Evolutionary conservation across 1,140 invertebrate genomes (phyloP).

Genomic region (Platorchestia sp.): DNA sequence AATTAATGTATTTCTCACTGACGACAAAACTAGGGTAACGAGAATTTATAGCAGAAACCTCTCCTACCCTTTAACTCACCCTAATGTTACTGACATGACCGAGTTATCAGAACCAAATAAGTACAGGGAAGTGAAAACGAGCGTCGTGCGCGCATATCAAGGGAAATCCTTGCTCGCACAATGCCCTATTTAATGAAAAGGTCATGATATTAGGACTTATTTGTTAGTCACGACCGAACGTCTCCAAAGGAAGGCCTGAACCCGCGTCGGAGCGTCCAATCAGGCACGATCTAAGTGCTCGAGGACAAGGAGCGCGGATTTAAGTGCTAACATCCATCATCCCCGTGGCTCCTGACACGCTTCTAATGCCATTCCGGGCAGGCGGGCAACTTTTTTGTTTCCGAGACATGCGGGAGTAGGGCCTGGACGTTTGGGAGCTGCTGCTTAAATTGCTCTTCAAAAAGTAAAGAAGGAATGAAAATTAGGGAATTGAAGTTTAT

Average conservation of each 20-base stretch:
- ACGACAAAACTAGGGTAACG: not conserved
- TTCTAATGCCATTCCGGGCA: not conserved
- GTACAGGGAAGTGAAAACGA: not conserved
- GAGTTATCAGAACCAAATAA: not conserved
- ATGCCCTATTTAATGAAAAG: slow-evolving; percentile 49
- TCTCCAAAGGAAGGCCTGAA: not conserved
- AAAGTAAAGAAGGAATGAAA: not conserved
- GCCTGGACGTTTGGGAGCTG: not conserved
- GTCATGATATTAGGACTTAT: slow-evolving; percentile 21
- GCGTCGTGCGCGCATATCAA: not conserved
- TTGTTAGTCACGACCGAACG: slow-evolving; percentile 32
- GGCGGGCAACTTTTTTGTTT: not conserved
- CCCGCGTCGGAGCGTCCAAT: not conserved
- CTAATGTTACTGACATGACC: not conserved
- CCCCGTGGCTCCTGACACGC: not conserved
- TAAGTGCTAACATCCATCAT: not conserved
- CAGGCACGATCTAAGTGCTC: not conserved
- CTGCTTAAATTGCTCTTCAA: not conserved
- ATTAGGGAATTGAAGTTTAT: not conserved
- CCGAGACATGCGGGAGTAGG: not conserved
- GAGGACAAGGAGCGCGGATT: not conserved
- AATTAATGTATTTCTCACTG: not conserved
- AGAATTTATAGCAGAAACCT: not conserved
- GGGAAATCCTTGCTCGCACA: slow-evolving; percentile 22
- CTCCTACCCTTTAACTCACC: not conserved